Base-by-base conservation (phyloP, 2,888 invertebrate genomes). In the Heliconius aoede region DNA sequence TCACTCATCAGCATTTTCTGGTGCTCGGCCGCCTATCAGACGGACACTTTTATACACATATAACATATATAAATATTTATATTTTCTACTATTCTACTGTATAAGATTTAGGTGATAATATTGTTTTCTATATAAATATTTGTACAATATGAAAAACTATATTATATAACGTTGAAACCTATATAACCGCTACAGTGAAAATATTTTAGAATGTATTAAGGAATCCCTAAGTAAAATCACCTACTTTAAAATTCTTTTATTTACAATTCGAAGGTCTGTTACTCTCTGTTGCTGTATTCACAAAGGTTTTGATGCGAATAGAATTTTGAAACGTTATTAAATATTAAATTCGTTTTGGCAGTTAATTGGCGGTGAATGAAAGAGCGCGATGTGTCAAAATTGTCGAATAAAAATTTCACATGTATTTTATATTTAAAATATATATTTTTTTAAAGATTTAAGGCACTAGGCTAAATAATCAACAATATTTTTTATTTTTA, bases 281-380 rank as follows among this genome's bases (percentile, higher is more conserved):
- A 71, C 32, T 58, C 32, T 46, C 62, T 15, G 32, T 21, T 71
- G 58, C 32, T 58, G 64, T 72, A 73, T 76, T 79, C 61, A 55
- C 72, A 78, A 58, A 74, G 68, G 69, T 74, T 76, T 64, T 51
- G 69, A 58, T 51, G 26, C 71, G 60, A 67, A 72, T 76, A 51
- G 78, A 72, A 76, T 73, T 78, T 79, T 78, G 83, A 81, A 82
- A 82, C 80, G 83, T 79, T 83, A 81, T 86, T 82, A 81, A 87
- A 85, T 83, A 86, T 85, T 87, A 85, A 87, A 51, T 30, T 30
- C 51, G 68, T 46, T 55, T 69, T 86, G 84, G 81, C n/a, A 79
- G 83, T 84, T 88, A 87, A 87, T 89, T 88, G 86, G 85, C 83
- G 83, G 81, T 84, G 85, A 85, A 87, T 86, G 55, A 60, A 26